Evolutionary conservation across 1,140 invertebrate genomes (phyloP).

Genomic region (Drepana arcuata): DNA sequence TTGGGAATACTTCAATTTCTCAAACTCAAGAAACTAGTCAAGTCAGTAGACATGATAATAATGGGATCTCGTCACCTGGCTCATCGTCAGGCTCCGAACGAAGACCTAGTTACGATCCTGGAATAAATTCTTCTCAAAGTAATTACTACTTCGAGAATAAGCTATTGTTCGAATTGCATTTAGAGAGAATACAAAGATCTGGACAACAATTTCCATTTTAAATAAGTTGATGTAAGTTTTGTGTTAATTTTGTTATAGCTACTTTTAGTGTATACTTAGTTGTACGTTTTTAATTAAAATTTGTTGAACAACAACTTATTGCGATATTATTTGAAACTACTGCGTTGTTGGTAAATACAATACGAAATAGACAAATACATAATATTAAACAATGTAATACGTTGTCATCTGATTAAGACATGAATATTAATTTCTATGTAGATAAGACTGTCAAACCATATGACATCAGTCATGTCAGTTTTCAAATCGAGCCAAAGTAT

Average conservation of each 20-base stretch:
- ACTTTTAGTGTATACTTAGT: slow-evolving; percentile 27
- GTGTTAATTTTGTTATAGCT: slow-evolving; percentile 32
- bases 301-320: slow-evolving; percentile 2
- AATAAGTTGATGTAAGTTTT: slow-evolving; percentile 22
- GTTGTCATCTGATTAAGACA: too few species aligned
- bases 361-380: too few species aligned
- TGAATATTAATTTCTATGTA: too few species aligned
- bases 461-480: too few species aligned
- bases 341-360: too few species aligned
- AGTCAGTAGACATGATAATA: slow-evolving; percentile 34
- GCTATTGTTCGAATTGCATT: slow-evolving; percentile 67
- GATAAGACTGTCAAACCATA: too few species aligned
- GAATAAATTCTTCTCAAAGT: slow-evolving; percentile 57
- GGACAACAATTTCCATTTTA: slow-evolving; percentile 66
- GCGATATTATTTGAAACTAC: neutral
- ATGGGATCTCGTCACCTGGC: slow-evolving; percentile 40
- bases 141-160: slow-evolving; percentile 69
- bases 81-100: slow-evolving; percentile 42
- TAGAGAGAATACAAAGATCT: slow-evolving; percentile 67
- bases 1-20: slow-evolving; percentile 27
- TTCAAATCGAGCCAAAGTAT: too few species aligned
- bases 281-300: slow-evolving; percentile 30
- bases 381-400: slow-evolving; percentile 1
- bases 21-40: slow-evolving; percentile 48
- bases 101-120: slow-evolving; percentile 65